These are phyloP conservation scores for Catharus minimus DNA, from an alignment of 2,113 vertebrate genomes.

Conservation along the genomic window DNA sequence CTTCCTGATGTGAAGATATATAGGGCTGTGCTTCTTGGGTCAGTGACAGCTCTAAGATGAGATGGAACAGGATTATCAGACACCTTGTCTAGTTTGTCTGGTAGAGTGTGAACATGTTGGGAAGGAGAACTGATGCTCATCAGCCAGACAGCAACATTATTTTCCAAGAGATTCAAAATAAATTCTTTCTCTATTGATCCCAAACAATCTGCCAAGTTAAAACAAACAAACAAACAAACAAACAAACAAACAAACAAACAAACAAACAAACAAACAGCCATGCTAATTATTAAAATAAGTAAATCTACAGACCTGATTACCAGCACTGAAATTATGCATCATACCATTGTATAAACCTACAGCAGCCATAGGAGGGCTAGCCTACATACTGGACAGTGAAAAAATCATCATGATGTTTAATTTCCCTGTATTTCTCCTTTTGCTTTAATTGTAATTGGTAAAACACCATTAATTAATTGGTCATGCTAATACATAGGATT, in stretches of 20 bases:
- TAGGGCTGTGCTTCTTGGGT: background rate
- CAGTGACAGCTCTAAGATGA: background rate
- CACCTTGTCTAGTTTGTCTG: constrained; percentile 6
- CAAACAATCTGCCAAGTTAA: background rate
- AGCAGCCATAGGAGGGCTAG: background rate
- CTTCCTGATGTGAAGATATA: background rate
- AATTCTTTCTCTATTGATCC: background rate
- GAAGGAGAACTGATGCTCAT: background rate
- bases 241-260: background rate
- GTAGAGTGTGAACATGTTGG: background rate
- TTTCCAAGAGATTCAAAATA: background rate
- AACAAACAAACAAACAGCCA: background rate
- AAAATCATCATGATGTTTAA: background rate
- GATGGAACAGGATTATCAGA: background rate
- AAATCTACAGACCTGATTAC: background rate
- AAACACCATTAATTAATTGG: background rate
- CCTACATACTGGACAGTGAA: background rate
- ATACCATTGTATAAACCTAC: background rate
- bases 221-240: background rate
- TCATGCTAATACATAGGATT: background rate
- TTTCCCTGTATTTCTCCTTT: background rate
- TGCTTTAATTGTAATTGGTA: background rate
- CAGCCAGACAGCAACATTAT: background rate
- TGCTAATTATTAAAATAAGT: background rate
- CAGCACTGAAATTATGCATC: background rate